Evolutionary conservation across 2,888 invertebrate species (phyloP), one percentile per base, ranked within the genome.

Genomic region (Ectobius pallidus): DNA sequence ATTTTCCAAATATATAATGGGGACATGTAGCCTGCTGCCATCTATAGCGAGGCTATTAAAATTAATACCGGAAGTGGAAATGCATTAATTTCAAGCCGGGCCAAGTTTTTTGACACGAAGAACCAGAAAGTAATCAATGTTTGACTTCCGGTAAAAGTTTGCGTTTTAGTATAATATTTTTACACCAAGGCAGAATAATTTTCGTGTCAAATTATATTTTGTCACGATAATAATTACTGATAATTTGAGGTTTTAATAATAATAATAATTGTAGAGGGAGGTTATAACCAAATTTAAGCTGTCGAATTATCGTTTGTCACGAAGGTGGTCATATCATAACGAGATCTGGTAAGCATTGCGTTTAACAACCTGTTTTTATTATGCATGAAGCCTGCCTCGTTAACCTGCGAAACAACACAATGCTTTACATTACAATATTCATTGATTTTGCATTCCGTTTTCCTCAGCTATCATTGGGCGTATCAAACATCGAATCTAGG

Each of bases 111-210:
- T 52, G 52, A 52, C 52, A 52, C 52, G 52, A 52, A 52, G 52
- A n/a, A 18, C 9, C 25, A 63, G 39, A 63, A 63, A 3, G 25
- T 42, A 63, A 63, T 63, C 63, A 63, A 63, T 63, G 42, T 22
- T 42, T 32, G n/a, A 63, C 63, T 63, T 63, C 63, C 63, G 34
- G 63, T 52, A 25, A 9, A 52, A 25, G 52, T 22, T 52, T 18
- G 25, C 4, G 25, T 16, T 52, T 22, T 25, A 25, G 25, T 52
- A 52, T 22, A 22, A n/a, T 20, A 52, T 52, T n/a, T 52, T 52
- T 52, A 52, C 52, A 52, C 25, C 25, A 16, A 52, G 25, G 11
- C 11, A 25, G 52, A 52, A 52, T 52, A 52, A 52, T 52, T 52
- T 52, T 52, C 52, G 52, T 9, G 52, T 22, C 22, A 52, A 52